phyloP scores from a whole-genome alignment of 2,888 invertebrate genomes.

The Phyllotreta cruciferae region DNA sequence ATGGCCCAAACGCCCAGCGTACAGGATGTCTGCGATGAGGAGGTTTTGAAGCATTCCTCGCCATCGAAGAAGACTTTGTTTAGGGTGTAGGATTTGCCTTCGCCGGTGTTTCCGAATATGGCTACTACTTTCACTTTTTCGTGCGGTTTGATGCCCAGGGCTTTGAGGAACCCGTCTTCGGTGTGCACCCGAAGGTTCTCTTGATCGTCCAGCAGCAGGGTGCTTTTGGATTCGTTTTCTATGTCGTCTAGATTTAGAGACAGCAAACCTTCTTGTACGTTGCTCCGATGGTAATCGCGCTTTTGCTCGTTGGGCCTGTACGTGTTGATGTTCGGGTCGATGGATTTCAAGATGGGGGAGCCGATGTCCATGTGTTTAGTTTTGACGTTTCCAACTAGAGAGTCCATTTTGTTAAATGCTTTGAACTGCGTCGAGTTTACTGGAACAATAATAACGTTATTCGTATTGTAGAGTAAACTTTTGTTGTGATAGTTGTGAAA shows the following conservation, averaged over 20 bases:
- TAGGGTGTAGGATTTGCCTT: constrained; percentile 81
- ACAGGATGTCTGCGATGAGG: constrained; percentile 72
- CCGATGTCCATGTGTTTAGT: constrained; percentile 31
- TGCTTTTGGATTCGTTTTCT: constrained; percentile 54
- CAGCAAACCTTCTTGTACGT: constrained; percentile 33
- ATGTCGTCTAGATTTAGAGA: constrained; percentile 44
- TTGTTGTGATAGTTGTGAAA: not conserved
- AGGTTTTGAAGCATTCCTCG: constrained; percentile 69
- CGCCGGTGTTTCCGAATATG: constrained; percentile 85
- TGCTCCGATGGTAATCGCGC: constrained; percentile 5
- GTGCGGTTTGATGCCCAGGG: constrained; percentile 61
- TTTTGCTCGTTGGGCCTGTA: constrained; percentile 15
- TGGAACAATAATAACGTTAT: constrained; percentile 13
- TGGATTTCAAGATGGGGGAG: constrained; percentile 52
- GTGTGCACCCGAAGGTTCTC: constrained; percentile 67
- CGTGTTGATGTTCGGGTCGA: constrained; percentile 49
- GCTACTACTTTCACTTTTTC: constrained; percentile 78
- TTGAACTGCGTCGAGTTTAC: constrained; percentile 16
- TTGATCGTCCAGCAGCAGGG: constrained; percentile 68
- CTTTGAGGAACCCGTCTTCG: constrained; percentile 63
- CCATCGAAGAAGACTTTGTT: constrained; percentile 75
- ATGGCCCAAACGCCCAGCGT: constrained; percentile 83
- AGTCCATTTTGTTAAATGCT: constrained; percentile 39
- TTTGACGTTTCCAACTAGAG: constrained; percentile 39
- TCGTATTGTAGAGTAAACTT: not conserved